phyloP scores from a whole-genome alignment of 2,113 vertebrate species.

The Melospiza georgiana region DNA sequence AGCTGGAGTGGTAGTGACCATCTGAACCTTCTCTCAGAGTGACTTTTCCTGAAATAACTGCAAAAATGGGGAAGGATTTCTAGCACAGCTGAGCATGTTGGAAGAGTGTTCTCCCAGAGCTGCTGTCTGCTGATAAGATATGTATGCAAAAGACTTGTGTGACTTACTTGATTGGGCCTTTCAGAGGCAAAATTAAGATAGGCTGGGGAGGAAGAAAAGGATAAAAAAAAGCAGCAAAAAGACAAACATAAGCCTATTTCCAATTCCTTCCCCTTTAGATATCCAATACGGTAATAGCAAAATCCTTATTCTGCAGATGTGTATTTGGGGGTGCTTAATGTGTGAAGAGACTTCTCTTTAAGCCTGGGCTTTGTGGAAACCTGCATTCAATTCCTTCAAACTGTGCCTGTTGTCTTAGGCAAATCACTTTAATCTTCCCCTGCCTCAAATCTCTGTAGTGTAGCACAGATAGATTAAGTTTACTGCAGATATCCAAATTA shows the following conservation, averaged over 20 bases:
- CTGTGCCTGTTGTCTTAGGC: neutral
- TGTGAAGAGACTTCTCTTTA: conserved; percentile 4
- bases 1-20: neutral
- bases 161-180: neutral
- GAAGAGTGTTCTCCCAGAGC: neutral
- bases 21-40: neutral
- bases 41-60: neutral
- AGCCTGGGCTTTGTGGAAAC: conserved; percentile 32
- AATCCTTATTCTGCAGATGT: conserved; percentile 14
- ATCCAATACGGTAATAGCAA: neutral
- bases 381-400: conserved; percentile 6
- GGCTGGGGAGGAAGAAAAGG: neutral
- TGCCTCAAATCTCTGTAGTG: conserved; percentile 12
- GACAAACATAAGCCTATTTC: conserved; percentile 4
- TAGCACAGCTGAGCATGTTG: neutral
- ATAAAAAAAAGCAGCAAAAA: neutral
- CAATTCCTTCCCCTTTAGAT: neutral
- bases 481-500: conserved; percentile 53
- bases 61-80: neutral
- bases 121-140: conserved; percentile 24
- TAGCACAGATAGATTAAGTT: conserved; percentile 45
- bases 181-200: neutral
- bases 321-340: neutral
- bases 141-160: neutral
- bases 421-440: conserved; percentile 60